Evolutionary conservation across 2,113 vertebrate species (phyloP), one percentile per base, ranked within the genome.

Genomic region (Cyrtonyx montezumae): DNA sequence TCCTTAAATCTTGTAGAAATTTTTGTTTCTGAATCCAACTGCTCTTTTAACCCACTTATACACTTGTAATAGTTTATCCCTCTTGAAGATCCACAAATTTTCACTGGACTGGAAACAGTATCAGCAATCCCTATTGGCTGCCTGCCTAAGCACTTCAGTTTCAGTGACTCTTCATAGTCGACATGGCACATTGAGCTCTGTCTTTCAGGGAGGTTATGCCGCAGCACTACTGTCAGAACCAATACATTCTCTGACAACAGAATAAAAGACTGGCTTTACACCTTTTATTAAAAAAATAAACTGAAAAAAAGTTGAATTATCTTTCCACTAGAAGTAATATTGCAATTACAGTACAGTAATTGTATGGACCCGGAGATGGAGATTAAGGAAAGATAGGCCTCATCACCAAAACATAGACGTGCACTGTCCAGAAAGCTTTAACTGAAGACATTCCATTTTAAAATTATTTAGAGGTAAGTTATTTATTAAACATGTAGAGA

Each of bases 141-240:
- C 23, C 12, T 37, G 42, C 8, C 12, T 51, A 74, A 45, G 10
- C 3, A 4, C 10, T 70, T 65, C 32, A 56, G 6, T 67, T 80
- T 86, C 34, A 2, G 2, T 40, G 11, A 65, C 17, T 83, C 21
- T 6, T 59, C 17, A 19, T 22, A 30, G 32, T 48, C 13, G 20
- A 26, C 4, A 5, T 15, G 5, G 4, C 32, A 58, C 8, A 77
- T 76, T 16, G 30, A 26, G 14, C 22, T 82, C 32, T 49, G 51
- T 40, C 26, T 80, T 7, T 81, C 6, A 6, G 19, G 0, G 0
- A 61, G 46, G 4, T 9, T 46, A 45, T 76, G n/a, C 21, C 62
- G 51, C 59, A 32, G 22, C 20, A 36, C 10, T 40, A 9, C 22
- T 71, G 32, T 63, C 51, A 80, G 46, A 90, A 28, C 2, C 7